A percentile compares a stretch with the other conserved stretches of the same genome.
Conservation (phyloP, 2,797 vertebrate species). For the Gymnothorax javanicus region DNA sequence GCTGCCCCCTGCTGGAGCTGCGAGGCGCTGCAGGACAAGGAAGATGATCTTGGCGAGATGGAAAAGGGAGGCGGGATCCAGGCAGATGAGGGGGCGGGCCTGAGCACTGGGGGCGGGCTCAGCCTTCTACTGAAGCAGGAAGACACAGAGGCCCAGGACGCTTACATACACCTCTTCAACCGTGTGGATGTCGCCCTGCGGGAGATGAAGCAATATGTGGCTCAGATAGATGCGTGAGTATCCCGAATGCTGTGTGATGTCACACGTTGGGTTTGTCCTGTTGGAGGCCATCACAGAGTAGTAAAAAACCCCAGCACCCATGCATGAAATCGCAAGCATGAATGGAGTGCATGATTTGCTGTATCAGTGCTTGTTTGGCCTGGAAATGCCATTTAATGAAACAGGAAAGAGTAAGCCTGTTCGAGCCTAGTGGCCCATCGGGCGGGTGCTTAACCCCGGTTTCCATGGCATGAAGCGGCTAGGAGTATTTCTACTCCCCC, state of each 20-base stretch:
- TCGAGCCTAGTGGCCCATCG: no score
- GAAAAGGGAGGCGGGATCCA: slow-evolving; percentile 62
- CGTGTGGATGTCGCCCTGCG: slow-evolving; percentile 88
- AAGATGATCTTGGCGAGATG: slow-evolving; percentile 55
- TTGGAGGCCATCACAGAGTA: no score
- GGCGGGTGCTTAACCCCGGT: no score
- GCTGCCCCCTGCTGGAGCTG: slow-evolving; percentile 93
- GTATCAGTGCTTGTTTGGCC: no score
- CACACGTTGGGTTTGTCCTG: no score
- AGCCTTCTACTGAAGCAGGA: slow-evolving; percentile 93
- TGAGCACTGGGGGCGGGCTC: slow-evolving; percentile 81
- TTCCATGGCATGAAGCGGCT: no score
- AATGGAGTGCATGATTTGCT: no score
- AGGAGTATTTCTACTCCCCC: no score
- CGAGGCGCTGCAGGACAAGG: slow-evolving; percentile 67
- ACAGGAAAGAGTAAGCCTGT: no score
- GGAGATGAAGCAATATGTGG: slow-evolving; percentile 95
- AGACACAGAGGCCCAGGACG: slow-evolving; percentile 90
- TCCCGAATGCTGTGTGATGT: not conserved
- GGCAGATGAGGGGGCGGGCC: slow-evolving; percentile 55
- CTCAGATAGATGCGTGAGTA: slow-evolving; percentile 95
- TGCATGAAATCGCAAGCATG: no score
- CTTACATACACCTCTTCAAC: slow-evolving; percentile 89
- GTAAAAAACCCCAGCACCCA: no score
- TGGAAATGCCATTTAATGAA: no score